These are phyloP conservation scores for Epinotia brunnichana DNA, from an alignment of 2,888 invertebrate species.

Conservation along the genomic window DNA sequence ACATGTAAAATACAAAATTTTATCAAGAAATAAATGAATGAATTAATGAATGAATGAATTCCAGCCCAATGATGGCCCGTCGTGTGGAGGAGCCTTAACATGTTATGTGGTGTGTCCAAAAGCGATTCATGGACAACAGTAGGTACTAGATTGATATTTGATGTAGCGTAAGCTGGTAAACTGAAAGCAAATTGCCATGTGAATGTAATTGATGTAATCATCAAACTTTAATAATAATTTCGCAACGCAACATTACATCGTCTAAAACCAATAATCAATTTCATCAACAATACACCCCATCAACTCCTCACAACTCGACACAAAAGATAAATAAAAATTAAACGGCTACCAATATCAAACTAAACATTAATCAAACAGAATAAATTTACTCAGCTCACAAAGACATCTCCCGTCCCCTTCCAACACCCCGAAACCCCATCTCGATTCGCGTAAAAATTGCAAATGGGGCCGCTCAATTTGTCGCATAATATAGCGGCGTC, in stretches of 20 bases:
- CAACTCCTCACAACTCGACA: constrained; percentile 28
- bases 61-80: too few relatives aligned
- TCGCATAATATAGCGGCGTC: constrained; percentile 60
- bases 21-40: too few relatives aligned
- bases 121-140: too few relatives aligned
- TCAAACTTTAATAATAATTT: not conserved
- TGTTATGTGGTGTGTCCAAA: too few relatives aligned
- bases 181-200: too few relatives aligned
- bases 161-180: too few relatives aligned
- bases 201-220: not conserved
- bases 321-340: constrained; percentile 19
- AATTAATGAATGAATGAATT: too few relatives aligned
- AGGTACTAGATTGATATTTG: too few relatives aligned
- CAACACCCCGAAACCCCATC: constrained; percentile 38
- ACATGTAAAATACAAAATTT: too few relatives aligned
- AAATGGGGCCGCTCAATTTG: constrained; percentile 66
- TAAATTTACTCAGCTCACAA: constrained; percentile 57
- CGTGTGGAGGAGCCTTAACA: too few relatives aligned
- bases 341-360: constrained; percentile 37
- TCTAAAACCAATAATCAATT: not conserved
- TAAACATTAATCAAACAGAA: constrained; percentile 37
- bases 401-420: constrained; percentile 62
- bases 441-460: constrained; percentile 59
- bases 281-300: constrained; percentile 28
- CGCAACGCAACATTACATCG: not conserved